A percentile compares a stretch with the other conserved stretches of the same genome.
phyloP scores from a whole-genome alignment of 2,888 invertebrate species.

The Spodoptera exigua region DNA sequence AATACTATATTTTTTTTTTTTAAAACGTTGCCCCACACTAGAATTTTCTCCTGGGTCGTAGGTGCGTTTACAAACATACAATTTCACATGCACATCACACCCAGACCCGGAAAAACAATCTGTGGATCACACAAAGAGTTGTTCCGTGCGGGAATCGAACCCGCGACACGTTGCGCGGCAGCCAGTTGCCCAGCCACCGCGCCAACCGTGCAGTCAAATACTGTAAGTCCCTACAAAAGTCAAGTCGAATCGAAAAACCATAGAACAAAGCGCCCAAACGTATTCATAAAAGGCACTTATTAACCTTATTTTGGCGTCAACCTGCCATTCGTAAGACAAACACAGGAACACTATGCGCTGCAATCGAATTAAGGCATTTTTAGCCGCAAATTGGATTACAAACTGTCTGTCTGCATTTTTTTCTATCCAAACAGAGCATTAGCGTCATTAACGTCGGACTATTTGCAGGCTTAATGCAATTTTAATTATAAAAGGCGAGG shows the following conservation, averaged over 20 bases:
- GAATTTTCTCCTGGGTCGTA: too few relatives aligned
- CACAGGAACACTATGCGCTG: slow-evolving; percentile 48
- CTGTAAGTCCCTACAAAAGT: background rate
- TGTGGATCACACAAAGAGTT: too few relatives aligned
- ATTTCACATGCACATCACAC: too few relatives aligned
- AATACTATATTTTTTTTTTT: too few relatives aligned
- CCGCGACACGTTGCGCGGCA: too few relatives aligned
- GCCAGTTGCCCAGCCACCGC: too few relatives aligned
- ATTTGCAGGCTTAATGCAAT: slow-evolving; percentile 86
- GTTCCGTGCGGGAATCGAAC: too few relatives aligned
- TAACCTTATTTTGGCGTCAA: slow-evolving; percentile 39
- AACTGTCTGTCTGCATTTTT: slow-evolving; percentile 74
- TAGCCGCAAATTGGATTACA: slow-evolving; percentile 71
- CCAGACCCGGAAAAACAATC: too few relatives aligned
- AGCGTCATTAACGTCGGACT: slow-evolving; percentile 77
- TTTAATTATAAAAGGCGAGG: slow-evolving; percentile 88
- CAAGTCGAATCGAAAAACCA: background rate
- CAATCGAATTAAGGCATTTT: slow-evolving; percentile 70
- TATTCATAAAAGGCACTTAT: slow-evolving; percentile 14
- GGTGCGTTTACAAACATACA: too few relatives aligned
- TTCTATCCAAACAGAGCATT: slow-evolving; percentile 81
- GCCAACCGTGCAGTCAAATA: too few relatives aligned
- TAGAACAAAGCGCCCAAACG: background rate
- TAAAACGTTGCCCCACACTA: too few relatives aligned
- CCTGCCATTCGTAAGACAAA: slow-evolving; percentile 54